Percentiles rank a stretch among this genome's conserved stretches.
Evolutionary conservation across 2,113 vertebrate species (phyloP).

Genomic region (Montifringilla adamsi): DNA sequence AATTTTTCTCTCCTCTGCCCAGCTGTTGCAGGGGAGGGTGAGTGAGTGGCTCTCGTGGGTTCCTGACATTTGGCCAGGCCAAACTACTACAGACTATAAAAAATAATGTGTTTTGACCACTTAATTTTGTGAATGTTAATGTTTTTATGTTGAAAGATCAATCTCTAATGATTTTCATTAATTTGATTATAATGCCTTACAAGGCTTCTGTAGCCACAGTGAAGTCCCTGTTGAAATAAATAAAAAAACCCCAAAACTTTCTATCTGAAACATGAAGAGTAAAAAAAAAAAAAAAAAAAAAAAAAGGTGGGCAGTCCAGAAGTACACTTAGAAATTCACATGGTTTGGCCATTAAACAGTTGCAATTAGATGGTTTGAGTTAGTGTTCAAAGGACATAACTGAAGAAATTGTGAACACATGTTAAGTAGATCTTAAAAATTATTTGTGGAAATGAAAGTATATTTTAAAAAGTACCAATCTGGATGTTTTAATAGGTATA

Average conservation of each 20-base stretch:
- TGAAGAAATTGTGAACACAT: not conserved
- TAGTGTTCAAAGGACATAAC: not conserved
- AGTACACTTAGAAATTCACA: not conserved
- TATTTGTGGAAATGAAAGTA: not conserved
- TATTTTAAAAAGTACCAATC: not conserved
- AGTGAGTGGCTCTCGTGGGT: not conserved
- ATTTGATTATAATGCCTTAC: not conserved
- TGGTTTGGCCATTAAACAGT: not conserved
- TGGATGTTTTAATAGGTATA: not conserved
- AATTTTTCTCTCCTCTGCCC: not conserved
- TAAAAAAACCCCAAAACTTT: not conserved
- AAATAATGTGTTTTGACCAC: not conserved
- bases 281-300: not conserved
- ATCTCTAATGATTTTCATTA: not conserved
- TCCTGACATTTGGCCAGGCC: not conserved
- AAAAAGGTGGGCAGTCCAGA: no score
- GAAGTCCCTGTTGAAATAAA: not conserved
- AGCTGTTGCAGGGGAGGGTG: not conserved
- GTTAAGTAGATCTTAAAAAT: not conserved
- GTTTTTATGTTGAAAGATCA: not conserved
- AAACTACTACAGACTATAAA: not conserved
- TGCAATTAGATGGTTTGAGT: not conserved
- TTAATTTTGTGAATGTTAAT: not conserved
- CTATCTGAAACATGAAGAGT: not conserved
- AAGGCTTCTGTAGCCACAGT: not conserved